These are phyloP conservation scores for Ernsta delagoae DNA, from an alignment of 2,888 invertebrate species.

Conservation along the genomic window DNA sequence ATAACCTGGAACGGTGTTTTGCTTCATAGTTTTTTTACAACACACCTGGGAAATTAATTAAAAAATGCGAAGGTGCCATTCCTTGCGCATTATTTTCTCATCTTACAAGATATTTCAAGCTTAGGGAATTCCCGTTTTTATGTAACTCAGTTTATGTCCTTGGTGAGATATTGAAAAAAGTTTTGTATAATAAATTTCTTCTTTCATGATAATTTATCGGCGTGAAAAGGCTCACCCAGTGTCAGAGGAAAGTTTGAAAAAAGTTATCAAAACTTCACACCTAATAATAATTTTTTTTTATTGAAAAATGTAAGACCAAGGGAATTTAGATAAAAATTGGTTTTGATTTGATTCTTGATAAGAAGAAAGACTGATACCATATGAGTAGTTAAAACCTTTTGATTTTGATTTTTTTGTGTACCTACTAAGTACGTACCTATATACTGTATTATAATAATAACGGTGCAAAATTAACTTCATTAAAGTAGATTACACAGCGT, in stretches of 20 bases:
- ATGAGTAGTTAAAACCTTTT: too few relatives aligned
- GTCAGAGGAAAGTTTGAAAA: conserved; percentile 5
- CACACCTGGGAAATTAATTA: conserved; percentile 33
- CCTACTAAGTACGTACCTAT: too few relatives aligned
- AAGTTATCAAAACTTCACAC: not conserved
- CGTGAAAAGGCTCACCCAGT: conserved; percentile 6
- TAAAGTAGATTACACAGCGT: too few relatives aligned
- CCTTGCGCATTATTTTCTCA: conserved; percentile 22
- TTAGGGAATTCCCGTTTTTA: conserved; percentile 26
- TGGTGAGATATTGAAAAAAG: conserved; percentile 26
- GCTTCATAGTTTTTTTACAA: conserved; percentile 28
- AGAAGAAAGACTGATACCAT: too few relatives aligned
- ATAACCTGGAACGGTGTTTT: conserved; percentile 14
- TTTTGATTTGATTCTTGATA: too few relatives aligned
- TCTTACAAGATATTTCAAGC: conserved; percentile 22
- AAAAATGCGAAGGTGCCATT: conserved; percentile 24
- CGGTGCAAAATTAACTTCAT: too few relatives aligned
- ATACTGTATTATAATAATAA: too few relatives aligned
- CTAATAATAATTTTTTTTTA: too few relatives aligned
- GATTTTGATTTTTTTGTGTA: too few relatives aligned
- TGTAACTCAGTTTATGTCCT: conserved; percentile 23
- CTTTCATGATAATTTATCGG: conserved; percentile 15
- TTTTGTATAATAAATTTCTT: conserved; percentile 20
- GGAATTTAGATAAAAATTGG: too few relatives aligned
- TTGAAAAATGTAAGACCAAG: too few relatives aligned